Conservation (phyloP, 92 coral and sea anemone genomes). For the Micromussa lordhowensis region DNA sequence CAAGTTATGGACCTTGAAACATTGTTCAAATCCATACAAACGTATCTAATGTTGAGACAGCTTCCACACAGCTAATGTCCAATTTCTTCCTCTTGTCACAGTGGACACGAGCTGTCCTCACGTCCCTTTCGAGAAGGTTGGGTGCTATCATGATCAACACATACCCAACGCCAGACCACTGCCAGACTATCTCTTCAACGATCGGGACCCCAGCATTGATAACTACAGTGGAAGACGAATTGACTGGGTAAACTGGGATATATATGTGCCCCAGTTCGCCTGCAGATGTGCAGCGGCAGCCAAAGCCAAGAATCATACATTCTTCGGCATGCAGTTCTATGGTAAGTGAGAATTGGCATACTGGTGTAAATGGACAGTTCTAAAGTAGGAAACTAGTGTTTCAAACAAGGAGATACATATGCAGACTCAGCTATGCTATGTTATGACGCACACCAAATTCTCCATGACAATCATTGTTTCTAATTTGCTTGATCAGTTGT, state of each 20-base stretch:
- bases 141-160: slow-evolving; percentile 61
- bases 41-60: too few species aligned
- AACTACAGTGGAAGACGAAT: slow-evolving; percentile 63
- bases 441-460: too few species aligned
- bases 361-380: background rate
- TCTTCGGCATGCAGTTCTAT: slow-evolving; percentile 68
- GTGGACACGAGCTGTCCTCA: slow-evolving; percentile 64
- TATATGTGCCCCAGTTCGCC: slow-evolving; percentile 60
- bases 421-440: too few species aligned
- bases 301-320: slow-evolving; percentile 42
- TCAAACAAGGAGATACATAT: background rate
- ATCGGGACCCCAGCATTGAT: slow-evolving; percentile 61
- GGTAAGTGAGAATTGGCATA: slow-evolving; percentile 34
- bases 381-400: background rate
- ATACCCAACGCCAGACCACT: slow-evolving; percentile 47
- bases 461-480: too few species aligned
- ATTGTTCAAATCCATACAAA: too few species aligned
- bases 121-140: slow-evolving; percentile 50
- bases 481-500: too few species aligned
- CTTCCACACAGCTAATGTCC: too few species aligned
- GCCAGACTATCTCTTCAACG: slow-evolving; percentile 69
- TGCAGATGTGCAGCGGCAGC: slow-evolving; percentile 74
- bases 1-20: too few species aligned
- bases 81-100: background rate
- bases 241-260: slow-evolving; percentile 79